Percentiles rank a stretch among this genome's conserved stretches.
Conservation (phyloP, 2,888 invertebrate genomes). For the Phrixothrix hirtus region DNA sequence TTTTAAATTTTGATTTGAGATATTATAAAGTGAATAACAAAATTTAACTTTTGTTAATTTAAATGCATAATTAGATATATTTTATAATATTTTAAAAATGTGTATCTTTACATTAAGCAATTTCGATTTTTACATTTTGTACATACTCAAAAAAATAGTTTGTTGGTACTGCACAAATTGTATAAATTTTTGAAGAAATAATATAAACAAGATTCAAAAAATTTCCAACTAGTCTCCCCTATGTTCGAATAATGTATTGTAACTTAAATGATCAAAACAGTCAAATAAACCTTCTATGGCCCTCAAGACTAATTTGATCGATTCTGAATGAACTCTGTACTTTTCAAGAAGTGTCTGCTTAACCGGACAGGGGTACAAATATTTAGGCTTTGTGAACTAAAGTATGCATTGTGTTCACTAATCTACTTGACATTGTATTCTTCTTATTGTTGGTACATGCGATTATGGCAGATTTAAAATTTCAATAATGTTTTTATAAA, state of each 20-base stretch:
- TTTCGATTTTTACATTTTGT: no score
- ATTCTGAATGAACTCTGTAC: slow-evolving; percentile 27
- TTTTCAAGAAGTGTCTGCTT: slow-evolving; percentile 32
- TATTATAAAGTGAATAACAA: background rate
- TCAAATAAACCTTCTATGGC: no score
- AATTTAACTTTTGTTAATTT: background rate
- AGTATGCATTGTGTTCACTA: slow-evolving; percentile 37
- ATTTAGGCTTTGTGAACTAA: slow-evolving; percentile 37
- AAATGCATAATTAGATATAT: background rate
- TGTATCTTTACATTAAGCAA: no score
- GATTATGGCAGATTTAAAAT: slow-evolving; percentile 17
- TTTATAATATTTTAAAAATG: background rate
- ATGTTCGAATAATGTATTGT: no score
- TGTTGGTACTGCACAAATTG: no score
- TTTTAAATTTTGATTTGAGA: background rate
- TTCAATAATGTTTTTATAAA: slow-evolving; percentile 28
- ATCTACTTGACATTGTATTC: slow-evolving; percentile 37
- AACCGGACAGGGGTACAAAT: slow-evolving; percentile 37
- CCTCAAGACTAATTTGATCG: slow-evolving; percentile 35
- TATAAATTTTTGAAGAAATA: no score
- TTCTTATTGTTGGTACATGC: slow-evolving; percentile 8
- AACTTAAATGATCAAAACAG: no score
- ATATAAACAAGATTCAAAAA: no score
- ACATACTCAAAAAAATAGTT: no score
- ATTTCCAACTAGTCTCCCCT: no score